Evolutionary conservation across 2,888 invertebrate genomes (phyloP).

Genomic region (Lepetodrilus schrolli): DNA sequence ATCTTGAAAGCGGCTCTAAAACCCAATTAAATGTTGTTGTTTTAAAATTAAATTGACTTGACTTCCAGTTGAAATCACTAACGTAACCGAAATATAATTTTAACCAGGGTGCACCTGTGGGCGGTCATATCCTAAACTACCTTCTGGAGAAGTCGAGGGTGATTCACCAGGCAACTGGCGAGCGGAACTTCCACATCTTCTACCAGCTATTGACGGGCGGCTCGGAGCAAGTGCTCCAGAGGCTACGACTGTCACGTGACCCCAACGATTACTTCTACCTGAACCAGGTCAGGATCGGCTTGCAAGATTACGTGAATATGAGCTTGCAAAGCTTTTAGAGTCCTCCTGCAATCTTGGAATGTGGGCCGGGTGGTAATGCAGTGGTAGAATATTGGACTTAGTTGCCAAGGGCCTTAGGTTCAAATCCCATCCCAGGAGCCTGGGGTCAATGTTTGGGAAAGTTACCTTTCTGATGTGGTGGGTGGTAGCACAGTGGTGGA

Average conservation of each 20-base stretch:
- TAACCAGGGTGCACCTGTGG: constrained; percentile 83
- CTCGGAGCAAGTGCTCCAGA: constrained; percentile 80
- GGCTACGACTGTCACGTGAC: constrained; percentile 82
- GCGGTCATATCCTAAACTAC: constrained; percentile 92
- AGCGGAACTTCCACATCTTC: constrained; percentile 94
- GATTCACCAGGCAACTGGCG: constrained; percentile 87
- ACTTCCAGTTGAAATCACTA: no score
- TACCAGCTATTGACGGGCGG: constrained; percentile 89
- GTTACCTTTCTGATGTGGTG: no score
- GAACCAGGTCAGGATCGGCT: constrained; percentile 83
- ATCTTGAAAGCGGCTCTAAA: no score
- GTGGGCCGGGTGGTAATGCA: not conserved
- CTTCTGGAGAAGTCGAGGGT: constrained; percentile 92
- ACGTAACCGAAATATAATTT: no score
- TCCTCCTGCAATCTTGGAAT: not conserved
- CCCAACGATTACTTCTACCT: constrained; percentile 86
- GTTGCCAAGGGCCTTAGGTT: no score
- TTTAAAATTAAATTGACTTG: no score
- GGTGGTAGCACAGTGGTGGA: not conserved
- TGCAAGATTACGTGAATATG: no score
- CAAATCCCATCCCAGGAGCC: no score
- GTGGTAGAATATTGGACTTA: no score
- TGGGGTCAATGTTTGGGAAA: no score
- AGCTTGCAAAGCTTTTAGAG: not conserved
- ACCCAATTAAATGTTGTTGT: no score